phyloP scores from a whole-genome alignment of 2,113 vertebrate species.

The Oostethus manadensis region DNA sequence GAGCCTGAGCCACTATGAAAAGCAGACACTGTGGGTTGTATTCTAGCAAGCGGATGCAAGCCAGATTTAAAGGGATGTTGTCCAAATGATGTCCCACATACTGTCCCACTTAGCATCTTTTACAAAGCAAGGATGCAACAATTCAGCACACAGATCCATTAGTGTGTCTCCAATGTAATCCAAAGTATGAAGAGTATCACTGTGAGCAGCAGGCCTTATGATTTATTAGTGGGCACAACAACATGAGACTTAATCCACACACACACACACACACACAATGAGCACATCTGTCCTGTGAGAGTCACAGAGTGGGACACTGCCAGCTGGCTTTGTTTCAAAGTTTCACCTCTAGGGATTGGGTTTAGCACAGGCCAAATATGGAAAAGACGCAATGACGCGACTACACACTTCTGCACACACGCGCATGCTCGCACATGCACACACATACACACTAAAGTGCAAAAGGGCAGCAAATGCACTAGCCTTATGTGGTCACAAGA shows the following conservation, averaged over 20 bases:
- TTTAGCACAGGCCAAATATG: slow-evolving; percentile 68
- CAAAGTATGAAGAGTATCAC: background rate
- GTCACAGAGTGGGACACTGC: slow-evolving; percentile 53
- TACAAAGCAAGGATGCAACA: slow-evolving; percentile 22
- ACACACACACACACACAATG: slow-evolving; percentile 23
- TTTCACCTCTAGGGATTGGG: slow-evolving; percentile 64
- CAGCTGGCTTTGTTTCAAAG: slow-evolving; percentile 67
- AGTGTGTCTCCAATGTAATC: slow-evolving; percentile 11
- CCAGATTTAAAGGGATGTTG: slow-evolving; percentile 31
- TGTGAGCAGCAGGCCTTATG: slow-evolving; percentile 12
- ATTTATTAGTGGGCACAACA: slow-evolving; percentile 8
- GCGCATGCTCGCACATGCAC: slow-evolving; percentile 5
- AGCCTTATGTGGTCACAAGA: slow-evolving; percentile 68
- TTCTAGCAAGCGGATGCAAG: slow-evolving; percentile 39
- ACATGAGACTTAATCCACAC: slow-evolving; percentile 11
- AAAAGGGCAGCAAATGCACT: slow-evolving; percentile 39
- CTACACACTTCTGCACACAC: slow-evolving; percentile 12
- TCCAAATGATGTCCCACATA: slow-evolving; percentile 51
- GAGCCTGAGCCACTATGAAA: slow-evolving; percentile 27
- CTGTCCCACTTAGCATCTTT: slow-evolving; percentile 35
- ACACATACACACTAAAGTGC: slow-evolving; percentile 24
- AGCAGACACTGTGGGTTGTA: slow-evolving; percentile 41
- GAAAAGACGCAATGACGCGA: slow-evolving; percentile 50
- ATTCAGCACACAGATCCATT: slow-evolving; percentile 21
- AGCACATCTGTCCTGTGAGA: slow-evolving; percentile 64